phyloP scores from a whole-genome alignment of 2,797 vertebrate genomes.

The Telmatherina bonti region DNA sequence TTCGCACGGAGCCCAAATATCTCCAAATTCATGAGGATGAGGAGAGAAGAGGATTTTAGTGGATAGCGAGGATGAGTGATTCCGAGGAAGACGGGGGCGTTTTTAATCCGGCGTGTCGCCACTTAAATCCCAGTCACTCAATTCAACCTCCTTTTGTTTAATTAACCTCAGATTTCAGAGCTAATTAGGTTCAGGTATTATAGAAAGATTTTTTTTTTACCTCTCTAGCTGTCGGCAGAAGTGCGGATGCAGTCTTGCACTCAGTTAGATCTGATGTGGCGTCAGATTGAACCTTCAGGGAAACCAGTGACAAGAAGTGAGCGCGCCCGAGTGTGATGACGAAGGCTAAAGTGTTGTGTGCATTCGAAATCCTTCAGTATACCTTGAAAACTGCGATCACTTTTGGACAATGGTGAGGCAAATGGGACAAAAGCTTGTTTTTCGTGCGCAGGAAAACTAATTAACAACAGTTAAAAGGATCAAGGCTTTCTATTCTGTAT shows the following conservation, averaged over 20 bases:
- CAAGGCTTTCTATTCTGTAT: conserved; percentile 59
- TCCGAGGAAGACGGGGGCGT: conserved; percentile 63
- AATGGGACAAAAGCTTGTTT: conserved; percentile 61
- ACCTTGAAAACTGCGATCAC: conserved; percentile 59
- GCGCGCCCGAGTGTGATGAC: not conserved
- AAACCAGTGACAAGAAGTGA: conserved; percentile 16
- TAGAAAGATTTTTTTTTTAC: conserved; percentile 64
- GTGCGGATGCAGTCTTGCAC: conserved; percentile 43
- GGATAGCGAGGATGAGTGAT: conserved; percentile 63
- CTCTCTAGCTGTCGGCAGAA: conserved; percentile 55
- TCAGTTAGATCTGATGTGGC: conserved; percentile 59
- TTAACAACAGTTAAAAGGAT: conserved; percentile 63
- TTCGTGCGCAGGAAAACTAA: conserved; percentile 64
- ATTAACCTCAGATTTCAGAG: conserved; percentile 82
- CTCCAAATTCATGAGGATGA: conserved; percentile 46
- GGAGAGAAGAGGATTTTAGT: conserved; percentile 51
- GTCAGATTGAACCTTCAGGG: conserved; percentile 62
- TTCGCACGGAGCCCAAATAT: conserved; percentile 21
- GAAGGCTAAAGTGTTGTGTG: conserved; percentile 29
- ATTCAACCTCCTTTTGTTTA: conserved; percentile 83
- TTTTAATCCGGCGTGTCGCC: conserved; percentile 73
- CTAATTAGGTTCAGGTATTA: conserved; percentile 83
- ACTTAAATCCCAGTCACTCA: conserved; percentile 81
- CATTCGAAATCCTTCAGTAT: conserved; percentile 26
- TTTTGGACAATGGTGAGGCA: conserved; percentile 41